Conservation (phyloP, 23 tunicate species). For the Phallusia fumigata region DNA sequence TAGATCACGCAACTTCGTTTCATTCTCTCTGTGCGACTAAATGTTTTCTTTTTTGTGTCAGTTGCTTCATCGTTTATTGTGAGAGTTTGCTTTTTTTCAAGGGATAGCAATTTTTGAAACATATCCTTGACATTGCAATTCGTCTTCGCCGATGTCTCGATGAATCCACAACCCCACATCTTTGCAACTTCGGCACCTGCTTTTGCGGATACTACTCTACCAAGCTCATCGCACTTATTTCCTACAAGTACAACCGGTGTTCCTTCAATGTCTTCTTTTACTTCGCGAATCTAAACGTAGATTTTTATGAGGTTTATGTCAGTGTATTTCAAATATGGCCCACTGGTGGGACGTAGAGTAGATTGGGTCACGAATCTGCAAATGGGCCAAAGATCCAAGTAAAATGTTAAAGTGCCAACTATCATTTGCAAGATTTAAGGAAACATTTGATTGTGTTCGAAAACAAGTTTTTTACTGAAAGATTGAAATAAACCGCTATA, state of each 20-base stretch:
- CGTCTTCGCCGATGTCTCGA: conserved; percentile 66
- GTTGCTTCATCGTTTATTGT: conserved; percentile 2
- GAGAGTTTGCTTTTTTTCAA: conserved; percentile 33
- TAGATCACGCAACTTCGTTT: neutral
- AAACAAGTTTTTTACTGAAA: too few species aligned
- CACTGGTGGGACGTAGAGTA: too few species aligned
- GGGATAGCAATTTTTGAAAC: conserved; percentile 53
- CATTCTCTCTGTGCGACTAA: neutral
- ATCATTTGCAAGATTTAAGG: too few species aligned
- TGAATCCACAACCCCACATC: conserved; percentile 54
- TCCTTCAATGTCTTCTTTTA: conserved; percentile 23
- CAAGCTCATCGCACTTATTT: conserved; percentile 62
- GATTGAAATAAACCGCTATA: too few species aligned
- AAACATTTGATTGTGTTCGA: too few species aligned
- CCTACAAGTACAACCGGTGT: conserved; percentile 52
- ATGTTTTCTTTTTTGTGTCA: neutral
- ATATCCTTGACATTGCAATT: conserved; percentile 48
- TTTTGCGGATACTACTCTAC: conserved; percentile 26
- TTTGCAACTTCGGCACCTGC: conserved; percentile 45
- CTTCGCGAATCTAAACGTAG: conserved; percentile 23
- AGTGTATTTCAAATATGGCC: too few species aligned
- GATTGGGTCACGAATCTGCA: too few species aligned
- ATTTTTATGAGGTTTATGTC: too few species aligned
- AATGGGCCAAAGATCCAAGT: too few species aligned
- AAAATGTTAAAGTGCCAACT: too few species aligned